Evolutionary conservation across 1,140 invertebrate genomes (phyloP).

Genomic region (Aphelinus atriplicis): DNA sequence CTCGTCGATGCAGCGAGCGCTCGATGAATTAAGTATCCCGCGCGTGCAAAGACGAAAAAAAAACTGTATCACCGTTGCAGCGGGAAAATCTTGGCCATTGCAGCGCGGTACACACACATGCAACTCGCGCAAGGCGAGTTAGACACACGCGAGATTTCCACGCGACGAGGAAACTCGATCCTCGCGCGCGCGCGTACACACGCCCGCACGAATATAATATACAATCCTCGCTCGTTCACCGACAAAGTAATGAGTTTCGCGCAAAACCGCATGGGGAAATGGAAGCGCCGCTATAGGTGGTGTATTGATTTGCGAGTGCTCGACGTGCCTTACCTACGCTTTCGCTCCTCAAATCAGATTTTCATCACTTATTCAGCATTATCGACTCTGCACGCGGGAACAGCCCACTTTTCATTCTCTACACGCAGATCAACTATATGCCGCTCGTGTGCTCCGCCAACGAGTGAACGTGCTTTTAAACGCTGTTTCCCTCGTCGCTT

Average conservation of each 20-base stretch:
- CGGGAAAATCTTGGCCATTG: constrained; percentile 7
- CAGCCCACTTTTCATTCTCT: constrained; percentile 3
- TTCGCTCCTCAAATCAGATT: constrained; percentile 23
- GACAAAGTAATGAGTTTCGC: too few relatives aligned
- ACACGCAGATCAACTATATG: constrained; percentile 1
- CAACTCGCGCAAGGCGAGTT: too few relatives aligned
- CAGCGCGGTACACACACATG: background rate
- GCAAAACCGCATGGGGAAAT: background rate
- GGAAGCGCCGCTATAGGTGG: too few relatives aligned
- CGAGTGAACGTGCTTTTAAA: too few relatives aligned
- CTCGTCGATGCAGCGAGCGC: too few relatives aligned
- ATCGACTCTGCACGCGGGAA: constrained; percentile 12
- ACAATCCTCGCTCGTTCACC: background rate
- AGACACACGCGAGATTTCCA: background rate
- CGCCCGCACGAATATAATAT: background rate
- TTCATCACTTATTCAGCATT: constrained; percentile 18
- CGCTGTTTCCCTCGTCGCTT: background rate
- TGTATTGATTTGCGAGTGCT: background rate
- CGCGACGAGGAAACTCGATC: constrained; percentile 3
- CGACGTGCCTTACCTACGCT: background rate
- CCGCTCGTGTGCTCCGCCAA: background rate
- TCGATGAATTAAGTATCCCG: too few relatives aligned
- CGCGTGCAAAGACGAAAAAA: too few relatives aligned
- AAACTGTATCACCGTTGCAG: background rate
- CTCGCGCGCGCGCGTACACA: background rate